Base-by-base conservation (phyloP, 2,888 invertebrate species). In the Spisula solida region DNA sequence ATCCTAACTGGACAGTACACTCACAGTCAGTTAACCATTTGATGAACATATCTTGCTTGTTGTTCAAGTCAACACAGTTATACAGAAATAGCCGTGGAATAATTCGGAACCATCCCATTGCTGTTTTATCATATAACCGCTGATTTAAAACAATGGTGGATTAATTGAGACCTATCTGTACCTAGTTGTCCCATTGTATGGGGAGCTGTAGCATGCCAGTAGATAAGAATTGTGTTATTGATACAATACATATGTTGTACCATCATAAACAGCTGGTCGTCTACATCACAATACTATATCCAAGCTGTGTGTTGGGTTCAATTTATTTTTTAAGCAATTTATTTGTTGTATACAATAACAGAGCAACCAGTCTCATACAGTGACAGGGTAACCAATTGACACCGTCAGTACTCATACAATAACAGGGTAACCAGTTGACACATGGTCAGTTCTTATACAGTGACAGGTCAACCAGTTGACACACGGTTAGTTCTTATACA, bases 231-330 rank as follows among this genome's bases (percentile, higher is more conserved):
- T 86, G 41, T 66, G 20, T 29, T 20, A 86, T 60, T 86, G 85
- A 86, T 86, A 80, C 34, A 81, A 81, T 66, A 86, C 85, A 86
- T 81, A 60, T 75, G 78, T 48, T 48, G 25, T 83, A 34, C 78
- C 51, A 78, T 78, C 29, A n/a, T 51, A 47, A 25, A 82, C 70
- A 48, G 47, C 80, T 80, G 80, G 48, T 78, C n/a, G 31, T 78
- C 20, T 5, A 41, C n/a, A 78, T 47, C 25, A 25, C n/a, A 66
- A 6, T 25, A 10, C 60, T 66, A 66, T 25, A 66, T 66, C 6
- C n/a, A n/a, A 25, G 51, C 51, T 51, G 51, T 41, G 8, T 12
- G 51, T 51, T 51, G 51, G 51, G 12, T 51, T 51, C 16, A 51
- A 51, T 51, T 51, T 51, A 51, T 4, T 51, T 51, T 51, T 51